Evolutionary conservation across 2,797 vertebrate genomes (phyloP).

Genomic region (Streptopelia turtur): DNA sequence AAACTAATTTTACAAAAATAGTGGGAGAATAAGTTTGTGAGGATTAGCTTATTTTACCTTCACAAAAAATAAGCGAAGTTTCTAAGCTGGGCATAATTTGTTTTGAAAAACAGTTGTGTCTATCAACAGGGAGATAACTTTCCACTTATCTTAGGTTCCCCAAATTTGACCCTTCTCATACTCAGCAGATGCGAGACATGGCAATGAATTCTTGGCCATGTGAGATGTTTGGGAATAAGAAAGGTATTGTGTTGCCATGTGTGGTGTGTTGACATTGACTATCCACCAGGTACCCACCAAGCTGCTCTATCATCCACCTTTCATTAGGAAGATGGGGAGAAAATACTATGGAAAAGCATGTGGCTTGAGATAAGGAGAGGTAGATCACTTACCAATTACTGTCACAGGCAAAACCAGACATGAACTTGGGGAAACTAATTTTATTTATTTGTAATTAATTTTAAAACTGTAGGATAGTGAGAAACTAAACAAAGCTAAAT

Average conservation of each 20-base stretch:
- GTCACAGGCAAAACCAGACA: neutral
- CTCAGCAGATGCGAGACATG: neutral
- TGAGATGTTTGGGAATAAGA: neutral
- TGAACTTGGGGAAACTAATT: neutral
- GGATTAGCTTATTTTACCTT: neutral
- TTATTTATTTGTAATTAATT: neutral
- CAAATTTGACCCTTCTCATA: neutral
- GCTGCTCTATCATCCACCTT: neutral
- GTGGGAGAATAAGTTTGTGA: neutral
- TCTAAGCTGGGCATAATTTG: neutral
- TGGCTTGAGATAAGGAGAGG: neutral
- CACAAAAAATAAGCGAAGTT: neutral
- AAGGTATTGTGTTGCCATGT: neutral
- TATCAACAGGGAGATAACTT: neutral
- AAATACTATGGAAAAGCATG: neutral
- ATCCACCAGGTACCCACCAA: neutral
- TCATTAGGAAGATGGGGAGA: neutral
- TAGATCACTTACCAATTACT: neutral
- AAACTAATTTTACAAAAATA: neutral
- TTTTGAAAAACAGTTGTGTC: neutral
- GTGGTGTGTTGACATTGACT: neutral
- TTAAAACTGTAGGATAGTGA: neutral
- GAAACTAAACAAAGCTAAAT: neutral
- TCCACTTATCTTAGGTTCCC: neutral
- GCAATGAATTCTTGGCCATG: neutral